Evolutionary conservation across 2,888 invertebrate species (phyloP), one percentile per base, ranked within the genome.

Genomic region (Mystacides longicornis): DNA sequence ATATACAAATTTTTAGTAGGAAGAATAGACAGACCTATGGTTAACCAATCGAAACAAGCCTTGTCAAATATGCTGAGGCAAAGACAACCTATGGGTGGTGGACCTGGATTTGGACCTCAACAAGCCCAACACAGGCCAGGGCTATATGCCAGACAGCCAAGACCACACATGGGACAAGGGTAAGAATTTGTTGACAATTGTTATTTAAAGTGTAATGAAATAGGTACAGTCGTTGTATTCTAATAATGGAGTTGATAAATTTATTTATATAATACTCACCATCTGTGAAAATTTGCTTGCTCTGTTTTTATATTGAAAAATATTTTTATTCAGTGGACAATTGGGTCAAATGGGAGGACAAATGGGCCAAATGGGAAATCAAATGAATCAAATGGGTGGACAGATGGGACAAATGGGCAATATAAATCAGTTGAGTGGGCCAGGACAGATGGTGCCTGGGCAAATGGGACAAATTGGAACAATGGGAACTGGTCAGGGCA

Each of bases 21-120:
- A 2, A 50, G 60, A 11, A 50, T 60, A 72, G 72, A 59, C 4
- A 72, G 81, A 3, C 74, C 74, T 0, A 68, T 68, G 4, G 78
- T 87, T 63, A 86, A 86, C 67, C 87, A 86, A 63, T 87, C 88
- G 3, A 93, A 93, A 66, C 90, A 89, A 67, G 93, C 93, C 0
- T 74, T 93, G 37, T 88, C 89, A 51, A 86, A 90, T 65, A 89
- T 93, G 90, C 72, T 93, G 52, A 80, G 90, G 0, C 83, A 86
- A 64, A 79, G 93, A 3, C 79, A 87, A 62, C 89, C 90, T 0
- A 72, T 75, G 33, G 59, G 56, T 9, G 58, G 48, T 3, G 54
- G 50, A 37, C 56, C 49, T 54, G 62, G 55, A 54, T 31, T 51
- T 11, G 56, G 54, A 2, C 57, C 54, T 3, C 75, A 74, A 69